phyloP scores from a whole-genome alignment of 2,797 vertebrate genomes.

The Sebastiscus tertius region DNA sequence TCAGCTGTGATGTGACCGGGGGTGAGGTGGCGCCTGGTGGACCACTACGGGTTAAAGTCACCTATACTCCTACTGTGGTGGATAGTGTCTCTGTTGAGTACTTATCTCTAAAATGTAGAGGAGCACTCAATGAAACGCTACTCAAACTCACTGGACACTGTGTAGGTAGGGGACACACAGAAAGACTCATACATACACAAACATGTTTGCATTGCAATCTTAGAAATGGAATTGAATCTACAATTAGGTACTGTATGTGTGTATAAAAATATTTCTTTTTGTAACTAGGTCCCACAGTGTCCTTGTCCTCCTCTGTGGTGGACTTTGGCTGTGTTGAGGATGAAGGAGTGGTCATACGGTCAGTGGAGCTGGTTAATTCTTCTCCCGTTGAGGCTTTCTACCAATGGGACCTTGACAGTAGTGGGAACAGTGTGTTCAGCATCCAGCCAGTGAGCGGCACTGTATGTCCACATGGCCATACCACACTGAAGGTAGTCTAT shows the following conservation, averaged over 20 bases:
- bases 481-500: slow-evolving; percentile 83
- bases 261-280: background rate
- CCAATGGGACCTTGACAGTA: slow-evolving; percentile 89
- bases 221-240: background rate
- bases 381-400: slow-evolving; percentile 84
- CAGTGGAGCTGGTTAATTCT: slow-evolving; percentile 85
- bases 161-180: slow-evolving; percentile 82
- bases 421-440: slow-evolving; percentile 88
- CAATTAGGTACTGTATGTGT: background rate
- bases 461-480: slow-evolving; percentile 76
- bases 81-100: slow-evolving; percentile 87
- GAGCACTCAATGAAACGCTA: slow-evolving; percentile 74
- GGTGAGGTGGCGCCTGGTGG: slow-evolving; percentile 80
- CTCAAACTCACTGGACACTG: slow-evolving; percentile 89
- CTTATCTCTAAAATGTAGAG: slow-evolving; percentile 82
- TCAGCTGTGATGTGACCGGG: slow-evolving; percentile 78
- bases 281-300: slow-evolving; percentile 85
- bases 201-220: background rate
- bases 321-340: slow-evolving; percentile 86
- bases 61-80: slow-evolving; percentile 85
- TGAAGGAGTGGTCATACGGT: slow-evolving; percentile 59
- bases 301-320: slow-evolving; percentile 81
- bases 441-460: slow-evolving; percentile 83
- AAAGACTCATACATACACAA: background rate
- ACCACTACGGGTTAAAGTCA: slow-evolving; percentile 75